Base-by-base conservation (phyloP, 2,797 vertebrate genomes). In the Vireo griseus region DNA sequence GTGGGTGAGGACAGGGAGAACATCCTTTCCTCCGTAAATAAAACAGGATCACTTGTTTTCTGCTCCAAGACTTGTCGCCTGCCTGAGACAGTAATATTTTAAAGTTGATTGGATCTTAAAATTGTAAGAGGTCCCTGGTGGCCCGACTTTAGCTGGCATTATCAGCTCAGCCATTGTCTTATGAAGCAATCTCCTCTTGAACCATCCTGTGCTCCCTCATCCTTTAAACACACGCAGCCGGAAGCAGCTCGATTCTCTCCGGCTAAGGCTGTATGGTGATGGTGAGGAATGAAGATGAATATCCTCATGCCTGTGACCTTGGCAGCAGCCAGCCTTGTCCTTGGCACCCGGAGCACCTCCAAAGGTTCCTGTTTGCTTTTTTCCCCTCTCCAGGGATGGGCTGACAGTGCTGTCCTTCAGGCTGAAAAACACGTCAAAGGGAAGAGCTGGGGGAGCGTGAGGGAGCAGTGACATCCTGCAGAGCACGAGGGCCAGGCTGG, bases 31-130 rank as follows among this genome's bases (percentile, higher is more conserved):
- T 44, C 55, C 47, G 85, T 97, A 96, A 97, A 97, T 94, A 96
- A 72, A 96, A 61, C 31, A 69, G 85, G 79, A 97, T 94, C 37
- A 7, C 94, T 96, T 96, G 97, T 96, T 97, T 96, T 96, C 92
- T 94, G 82, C 73, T 96, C 92, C 90, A 48, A 88, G 85, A 81
- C 90, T 97, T 71, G 44, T 92, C 51, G 76, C 86, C 66, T 61
- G 92, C 84, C 95, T 92, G 84, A 94, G 90, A 96, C n/a, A 31
- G 95, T 95, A 86, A 95, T 97, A 97, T 97, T 97, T 97, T 96
- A 95, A 97, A 97, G 88, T 95, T 96, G 97, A 98, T 97, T 96
- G 96, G 96, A 97, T 97, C 97, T 97, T 97, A 96, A 96, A 91
- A 91, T 90, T 79, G 92, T 96, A 89, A 97, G 92, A 96, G 96